Evolutionary conservation across 2,113 vertebrate genomes (phyloP).

Genomic region (Sprattus sprattus): DNA sequence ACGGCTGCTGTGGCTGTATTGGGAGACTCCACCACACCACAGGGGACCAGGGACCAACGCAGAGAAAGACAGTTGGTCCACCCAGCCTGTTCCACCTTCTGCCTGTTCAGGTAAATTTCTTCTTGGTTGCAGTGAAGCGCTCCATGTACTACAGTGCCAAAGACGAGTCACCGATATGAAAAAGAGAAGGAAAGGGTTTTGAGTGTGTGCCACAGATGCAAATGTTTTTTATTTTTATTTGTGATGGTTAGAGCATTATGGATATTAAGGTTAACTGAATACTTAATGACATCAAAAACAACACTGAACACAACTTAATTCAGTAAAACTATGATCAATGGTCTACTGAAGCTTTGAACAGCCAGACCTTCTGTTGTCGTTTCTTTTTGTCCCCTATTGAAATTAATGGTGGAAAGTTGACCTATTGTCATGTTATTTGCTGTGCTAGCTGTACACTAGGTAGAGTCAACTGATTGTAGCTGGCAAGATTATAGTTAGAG

Average conservation of each 20-base stretch:
- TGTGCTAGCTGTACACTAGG: too few relatives aligned
- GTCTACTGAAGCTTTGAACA: too few relatives aligned
- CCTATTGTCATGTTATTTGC: too few relatives aligned
- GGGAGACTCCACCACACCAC: not conserved
- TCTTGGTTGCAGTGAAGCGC: conserved; percentile 95
- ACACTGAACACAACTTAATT: not conserved
- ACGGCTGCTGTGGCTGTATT: not conserved
- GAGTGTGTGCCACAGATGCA: not conserved
- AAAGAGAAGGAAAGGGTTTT: not conserved
- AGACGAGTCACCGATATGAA: not conserved
- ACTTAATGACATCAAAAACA: not conserved
- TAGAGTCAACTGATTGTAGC: too few relatives aligned
- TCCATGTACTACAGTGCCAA: conserved; percentile 88
- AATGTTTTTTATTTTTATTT: too few relatives aligned
- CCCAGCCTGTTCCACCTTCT: not conserved
- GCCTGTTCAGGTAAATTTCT: conserved; percentile 87
- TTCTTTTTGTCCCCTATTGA: too few relatives aligned
- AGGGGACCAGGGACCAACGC: not conserved
- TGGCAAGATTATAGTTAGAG: too few relatives aligned
- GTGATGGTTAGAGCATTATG: too few relatives aligned
- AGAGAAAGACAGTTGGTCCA: not conserved
- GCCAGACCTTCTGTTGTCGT: too few relatives aligned
- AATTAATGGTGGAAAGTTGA: too few relatives aligned
- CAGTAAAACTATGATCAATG: too few relatives aligned
- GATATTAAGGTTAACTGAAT: too few relatives aligned